Conservation (phyloP, 2,888 invertebrate genomes). For the Lysandra bellargus region DNA sequence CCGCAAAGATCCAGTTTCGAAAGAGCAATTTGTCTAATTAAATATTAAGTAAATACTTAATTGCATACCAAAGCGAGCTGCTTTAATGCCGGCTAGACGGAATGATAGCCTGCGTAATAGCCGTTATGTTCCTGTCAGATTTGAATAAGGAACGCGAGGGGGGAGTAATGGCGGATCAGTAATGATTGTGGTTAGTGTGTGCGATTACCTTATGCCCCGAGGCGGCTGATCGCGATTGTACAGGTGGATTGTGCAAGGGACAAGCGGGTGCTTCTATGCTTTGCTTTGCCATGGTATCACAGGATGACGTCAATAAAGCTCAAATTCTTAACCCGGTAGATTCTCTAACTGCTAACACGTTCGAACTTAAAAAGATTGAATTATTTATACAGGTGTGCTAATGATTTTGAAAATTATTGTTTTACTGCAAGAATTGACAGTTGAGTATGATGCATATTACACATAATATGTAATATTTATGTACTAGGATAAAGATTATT, state of each 20-base stretch:
- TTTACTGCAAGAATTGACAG: too few species aligned
- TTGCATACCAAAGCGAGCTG: background rate
- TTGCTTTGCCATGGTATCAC: background rate
- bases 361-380: too few species aligned
- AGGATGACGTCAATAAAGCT: too few species aligned
- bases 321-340: too few species aligned
- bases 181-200: constrained; percentile 41
- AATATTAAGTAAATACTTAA: constrained; percentile 1
- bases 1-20: background rate
- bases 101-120: constrained; percentile 27
- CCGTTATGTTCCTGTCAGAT: constrained; percentile 34
- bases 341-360: too few species aligned
- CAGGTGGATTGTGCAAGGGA: constrained; percentile 26
- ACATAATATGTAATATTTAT: too few species aligned
- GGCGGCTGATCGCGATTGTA: constrained; percentile 40
- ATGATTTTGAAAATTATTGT: too few species aligned
- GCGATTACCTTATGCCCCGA: constrained; percentile 39
- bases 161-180: constrained; percentile 36
- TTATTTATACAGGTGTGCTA: too few species aligned
- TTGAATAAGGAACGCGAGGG: constrained; percentile 31
- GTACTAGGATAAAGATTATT: too few species aligned
- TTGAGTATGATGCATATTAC: too few species aligned
- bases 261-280: background rate
- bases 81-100: constrained; percentile 1
- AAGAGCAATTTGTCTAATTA: background rate